These are phyloP conservation scores for Cygnus buccinator DNA, from an alignment of 2,113 vertebrate species.

Conservation along the genomic window DNA sequence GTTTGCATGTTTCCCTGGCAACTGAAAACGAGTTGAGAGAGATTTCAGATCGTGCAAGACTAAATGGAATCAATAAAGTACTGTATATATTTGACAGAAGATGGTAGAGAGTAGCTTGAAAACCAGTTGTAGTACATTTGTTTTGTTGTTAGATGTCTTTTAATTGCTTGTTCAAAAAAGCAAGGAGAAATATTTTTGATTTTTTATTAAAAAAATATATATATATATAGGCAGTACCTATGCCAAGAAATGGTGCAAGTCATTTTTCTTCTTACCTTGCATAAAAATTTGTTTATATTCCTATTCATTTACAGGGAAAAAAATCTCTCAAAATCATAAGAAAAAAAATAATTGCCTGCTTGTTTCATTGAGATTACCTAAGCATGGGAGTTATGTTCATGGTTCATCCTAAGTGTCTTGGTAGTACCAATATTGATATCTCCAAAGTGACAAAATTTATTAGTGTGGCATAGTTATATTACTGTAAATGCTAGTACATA, in stretches of 20 bases:
- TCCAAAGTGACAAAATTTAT: not conserved
- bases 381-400: not conserved
- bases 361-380: not conserved
- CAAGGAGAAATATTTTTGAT: not conserved
- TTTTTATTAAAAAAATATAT: not conserved
- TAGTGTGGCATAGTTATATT: not conserved
- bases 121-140: not conserved
- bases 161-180: not conserved
- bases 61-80: not conserved
- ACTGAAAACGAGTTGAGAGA: not conserved
- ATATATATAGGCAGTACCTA: not conserved
- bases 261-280: not conserved
- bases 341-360: not conserved
- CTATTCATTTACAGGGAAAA: not conserved
- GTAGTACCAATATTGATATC: not conserved
- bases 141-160: not conserved
- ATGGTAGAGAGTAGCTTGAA: not conserved
- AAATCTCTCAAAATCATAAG: not conserved
- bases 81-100: not conserved
- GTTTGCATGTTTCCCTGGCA: slow-evolving; percentile 15
- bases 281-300: not conserved
- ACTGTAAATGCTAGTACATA: not conserved
- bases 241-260: not conserved
- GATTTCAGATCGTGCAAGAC: not conserved
- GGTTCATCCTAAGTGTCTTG: not conserved